A percentile compares a stretch with the other conserved stretches of the same genome.
Conservation (phyloP, 2,797 vertebrate species). For the Peromyscus nudipes region DNA sequence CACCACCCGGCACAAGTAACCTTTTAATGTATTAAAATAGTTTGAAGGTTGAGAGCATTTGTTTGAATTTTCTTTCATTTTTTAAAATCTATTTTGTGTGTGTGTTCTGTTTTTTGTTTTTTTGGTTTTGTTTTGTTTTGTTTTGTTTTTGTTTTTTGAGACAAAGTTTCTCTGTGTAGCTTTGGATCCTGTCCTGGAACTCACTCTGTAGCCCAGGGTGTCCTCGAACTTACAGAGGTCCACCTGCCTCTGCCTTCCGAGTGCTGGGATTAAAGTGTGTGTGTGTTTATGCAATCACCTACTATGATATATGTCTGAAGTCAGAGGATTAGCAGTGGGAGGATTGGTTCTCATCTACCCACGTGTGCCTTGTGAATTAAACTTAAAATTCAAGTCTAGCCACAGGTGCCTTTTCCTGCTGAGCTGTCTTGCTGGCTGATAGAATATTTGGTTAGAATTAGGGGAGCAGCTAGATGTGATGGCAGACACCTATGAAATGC, state of each 20-base stretch:
- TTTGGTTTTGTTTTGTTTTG: no score
- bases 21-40: slow-evolving; percentile 4
- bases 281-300: neutral
- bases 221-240: no score
- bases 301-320: neutral
- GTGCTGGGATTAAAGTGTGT: neutral
- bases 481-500: neutral
- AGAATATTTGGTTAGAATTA: neutral
- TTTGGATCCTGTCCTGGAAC: no score
- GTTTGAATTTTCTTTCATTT: neutral
- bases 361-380: neutral
- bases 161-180: no score
- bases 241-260: no score
- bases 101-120: no score
- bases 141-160: no score
- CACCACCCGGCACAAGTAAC: no score
- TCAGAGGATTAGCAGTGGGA: neutral
- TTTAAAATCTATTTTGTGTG: neutral
- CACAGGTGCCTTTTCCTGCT: neutral
- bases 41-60: slow-evolving; percentile 18
- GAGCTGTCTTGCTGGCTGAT: neutral
- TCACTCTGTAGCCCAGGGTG: no score
- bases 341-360: neutral
- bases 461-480: neutral
- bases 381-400: no score